Evolutionary conservation across 2,797 vertebrate genomes (phyloP), one percentile per base, ranked within the genome.

Genomic region (Phyllotis vaccarum): DNA sequence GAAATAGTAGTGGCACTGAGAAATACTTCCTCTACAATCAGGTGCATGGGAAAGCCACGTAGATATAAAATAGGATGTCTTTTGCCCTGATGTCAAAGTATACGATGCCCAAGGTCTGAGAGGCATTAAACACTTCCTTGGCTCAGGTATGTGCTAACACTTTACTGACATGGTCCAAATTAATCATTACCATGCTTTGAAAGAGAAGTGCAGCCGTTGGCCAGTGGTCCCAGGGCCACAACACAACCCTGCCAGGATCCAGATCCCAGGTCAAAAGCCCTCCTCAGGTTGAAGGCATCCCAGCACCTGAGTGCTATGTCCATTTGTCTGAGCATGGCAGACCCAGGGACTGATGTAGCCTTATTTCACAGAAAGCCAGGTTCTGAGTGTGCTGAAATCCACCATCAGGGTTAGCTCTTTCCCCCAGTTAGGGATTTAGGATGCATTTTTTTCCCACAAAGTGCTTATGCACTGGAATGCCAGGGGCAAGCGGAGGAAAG

Each of bases 381-480:
- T 79, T 72, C 74, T 56, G n/a, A 72, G 19, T 52, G 3, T 60
- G 49, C 78, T 79, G 91, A 87, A 75, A 94, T 86, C 75, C 1
- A 21, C 17, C 60, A 2, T 70, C 12, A 1, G 43, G 0, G 0
- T 91, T 54, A 56, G 68, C 86, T 76, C 49, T 49, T 0, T 2
- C 0, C 70, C 3, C 58, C 2, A 2, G 56, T 75, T 91, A 72
- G 19, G 81, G 81, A 81, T 86, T 31, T 29, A 74, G 89, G 75
- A 54, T 56, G 54, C 64, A 2, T 46, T 89, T 93, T 85, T 91
- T 64, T 70, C 95, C 96, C 82, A 66, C 70, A 56, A 76, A 96
- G 91, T 91, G 72, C 85, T 95, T 86, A 62, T 56, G 66, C 4
- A 0, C 19, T 68, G 70, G 43, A 80, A 90, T 82, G 97, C 91